Evolutionary conservation across 2,888 invertebrate species (phyloP), one percentile per base, ranked within the genome.

Genomic region (Xanthia togata): DNA sequence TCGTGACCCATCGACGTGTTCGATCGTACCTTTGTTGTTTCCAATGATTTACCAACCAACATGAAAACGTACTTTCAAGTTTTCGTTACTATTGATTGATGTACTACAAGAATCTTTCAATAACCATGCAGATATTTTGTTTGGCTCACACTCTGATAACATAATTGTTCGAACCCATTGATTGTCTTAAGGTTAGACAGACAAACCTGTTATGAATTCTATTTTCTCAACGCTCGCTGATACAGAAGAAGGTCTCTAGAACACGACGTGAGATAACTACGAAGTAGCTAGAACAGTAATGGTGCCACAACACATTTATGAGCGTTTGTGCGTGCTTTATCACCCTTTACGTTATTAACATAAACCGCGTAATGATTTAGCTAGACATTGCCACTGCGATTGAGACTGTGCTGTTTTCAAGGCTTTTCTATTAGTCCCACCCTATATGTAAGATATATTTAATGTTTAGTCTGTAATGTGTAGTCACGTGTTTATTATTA

Each of bases 251-350:
- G 82, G 88, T 88, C 86, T 89, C 79, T 81, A 78, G 84, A 88
- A 83, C 82, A 80, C 85, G 89, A 91, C 91, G 90, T 91, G 91
- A 90, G 91, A 91, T 92, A 92, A 91, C 87, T 89, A 82, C 81
- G 87, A 89, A 89, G 86, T 87, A 89, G 84, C 81, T 81, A 87
- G 80, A 83, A 79, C 84, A 86, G 89, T 88, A 87, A 89, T 89
- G 87, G 89, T 90, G 90, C 90, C 87, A 50, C 50, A 90, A 89
- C 87, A 90, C 90, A 90, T 93, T 93, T 91, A 94, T 88, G 91
- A 93, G 90, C 90, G 89, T 89, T 91, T 91, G 92, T 93, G 93
- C 95, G 95, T 95, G 95, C 93, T 94, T 91, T 95, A 95, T 95
- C 95, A 90, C 90, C 88, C 88, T 90, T 81, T 85, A 87, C 84